phyloP scores from a whole-genome alignment of 2,888 invertebrate genomes.

The Drosophila flavopinicola region DNA sequence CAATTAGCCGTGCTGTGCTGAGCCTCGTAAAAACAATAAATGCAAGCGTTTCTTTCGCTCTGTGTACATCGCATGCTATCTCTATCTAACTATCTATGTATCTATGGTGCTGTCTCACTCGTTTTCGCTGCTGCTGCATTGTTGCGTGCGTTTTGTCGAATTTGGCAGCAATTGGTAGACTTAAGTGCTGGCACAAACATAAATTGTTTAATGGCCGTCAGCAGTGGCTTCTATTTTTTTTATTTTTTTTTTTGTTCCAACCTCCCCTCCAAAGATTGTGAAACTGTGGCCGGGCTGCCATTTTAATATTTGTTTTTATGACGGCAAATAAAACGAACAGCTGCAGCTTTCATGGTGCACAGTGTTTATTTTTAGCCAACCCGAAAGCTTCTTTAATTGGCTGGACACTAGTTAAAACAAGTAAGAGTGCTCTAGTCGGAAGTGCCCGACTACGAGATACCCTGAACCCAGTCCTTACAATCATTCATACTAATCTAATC shows the following conservation, averaged over 20 bases:
- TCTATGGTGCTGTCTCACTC: background rate
- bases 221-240: slow-evolving; percentile 31
- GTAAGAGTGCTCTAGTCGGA: no score
- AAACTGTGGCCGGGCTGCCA: slow-evolving; percentile 55
- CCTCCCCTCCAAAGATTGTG: slow-evolving; percentile 39
- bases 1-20: slow-evolving; percentile 66
- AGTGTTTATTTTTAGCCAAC: slow-evolving; percentile 31
- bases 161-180: slow-evolving; percentile 66
- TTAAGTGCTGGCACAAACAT: slow-evolving; percentile 66
- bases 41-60: slow-evolving; percentile 49
- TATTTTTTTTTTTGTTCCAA: slow-evolving; percentile 28
- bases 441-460: no score
- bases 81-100: background rate
- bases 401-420: slow-evolving; percentile 13
- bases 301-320: slow-evolving; percentile 68
- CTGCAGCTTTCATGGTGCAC: slow-evolving; percentile 56
- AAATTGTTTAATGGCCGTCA: slow-evolving; percentile 72
- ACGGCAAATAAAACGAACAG: slow-evolving; percentile 52
- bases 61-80: slow-evolving; percentile 4
- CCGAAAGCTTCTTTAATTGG: slow-evolving; percentile 46
- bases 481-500: no score
- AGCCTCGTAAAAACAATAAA: slow-evolving; percentile 75
- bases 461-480: no score
- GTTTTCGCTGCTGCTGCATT: slow-evolving; percentile 26
- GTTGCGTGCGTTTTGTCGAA: slow-evolving; percentile 60